These are phyloP conservation scores for Eristalinus sepulchralis DNA, from an alignment of 2,888 invertebrate species.

Conservation along the genomic window DNA sequence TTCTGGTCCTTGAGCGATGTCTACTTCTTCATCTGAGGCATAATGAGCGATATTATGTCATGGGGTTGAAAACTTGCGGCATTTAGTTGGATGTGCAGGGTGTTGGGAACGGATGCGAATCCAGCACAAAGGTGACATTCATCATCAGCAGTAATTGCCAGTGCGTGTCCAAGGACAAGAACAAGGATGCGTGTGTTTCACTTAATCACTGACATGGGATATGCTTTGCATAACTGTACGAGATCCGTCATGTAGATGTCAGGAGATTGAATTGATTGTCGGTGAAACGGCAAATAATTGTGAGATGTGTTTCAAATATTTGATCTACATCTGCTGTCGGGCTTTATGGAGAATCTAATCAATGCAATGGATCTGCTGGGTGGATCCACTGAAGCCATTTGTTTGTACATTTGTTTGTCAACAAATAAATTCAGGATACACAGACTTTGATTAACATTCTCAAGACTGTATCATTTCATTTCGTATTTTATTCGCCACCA, in stretches of 20 bases:
- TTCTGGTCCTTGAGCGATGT: too few relatives aligned
- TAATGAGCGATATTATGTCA: background rate
- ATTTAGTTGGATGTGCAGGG: background rate
- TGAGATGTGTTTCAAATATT: constrained; percentile 59
- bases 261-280: background rate
- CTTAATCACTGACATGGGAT: constrained; percentile 33
- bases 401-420: background rate
- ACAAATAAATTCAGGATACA: too few relatives aligned
- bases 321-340: constrained; percentile 41
- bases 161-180: constrained; percentile 16
- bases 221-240: constrained; percentile 15
- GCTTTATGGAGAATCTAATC: constrained; percentile 39
- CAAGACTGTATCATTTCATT: too few relatives aligned
- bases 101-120: background rate
- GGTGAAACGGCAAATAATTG: constrained; percentile 30
- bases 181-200: background rate
- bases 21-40: background rate
- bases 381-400: background rate
- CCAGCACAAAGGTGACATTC: constrained; percentile 20
- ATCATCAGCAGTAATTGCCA: constrained; percentile 27
- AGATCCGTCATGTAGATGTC: constrained; percentile 16
- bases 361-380: background rate
- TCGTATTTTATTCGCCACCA: too few relatives aligned
- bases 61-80: constrained; percentile 19
- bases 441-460: too few relatives aligned